Conservation (phyloP, 1,140 invertebrate species). For the Propsilocerus akamusi region DNA sequence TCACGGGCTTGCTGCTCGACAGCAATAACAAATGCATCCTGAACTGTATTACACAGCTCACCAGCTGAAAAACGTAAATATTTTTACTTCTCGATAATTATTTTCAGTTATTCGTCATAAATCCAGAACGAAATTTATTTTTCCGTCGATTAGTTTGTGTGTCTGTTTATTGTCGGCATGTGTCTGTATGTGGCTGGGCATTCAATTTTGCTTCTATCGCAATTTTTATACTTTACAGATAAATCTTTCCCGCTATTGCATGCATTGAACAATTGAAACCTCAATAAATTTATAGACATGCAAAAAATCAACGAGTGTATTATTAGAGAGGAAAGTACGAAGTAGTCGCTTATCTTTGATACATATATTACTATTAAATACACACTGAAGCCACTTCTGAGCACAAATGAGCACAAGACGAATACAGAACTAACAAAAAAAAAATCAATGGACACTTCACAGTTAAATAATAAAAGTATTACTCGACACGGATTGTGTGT, state of each 20-base stretch:
- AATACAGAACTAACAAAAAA: no score
- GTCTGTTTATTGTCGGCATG: no score
- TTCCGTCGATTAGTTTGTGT: no score
- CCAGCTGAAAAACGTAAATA: conserved; percentile 36
- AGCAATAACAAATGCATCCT: conserved; percentile 94
- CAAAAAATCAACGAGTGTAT: not conserved
- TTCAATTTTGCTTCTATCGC: no score
- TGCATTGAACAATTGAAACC: no score
- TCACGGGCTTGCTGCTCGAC: conserved; percentile 85
- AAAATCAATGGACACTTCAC: not conserved
- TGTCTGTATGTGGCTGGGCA: no score
- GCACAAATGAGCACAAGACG: not conserved
- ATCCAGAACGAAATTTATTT: no score
- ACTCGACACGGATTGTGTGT: no score
- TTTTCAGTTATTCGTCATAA: no score
- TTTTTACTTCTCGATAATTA: not conserved
- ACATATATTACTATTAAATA: not conserved
- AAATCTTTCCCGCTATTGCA: no score
- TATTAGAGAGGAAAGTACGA: not conserved
- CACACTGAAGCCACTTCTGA: not conserved
- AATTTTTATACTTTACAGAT: no score
- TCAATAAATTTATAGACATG: no score
- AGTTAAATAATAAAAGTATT: conserved; percentile 1
- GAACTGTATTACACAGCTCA: conserved; percentile 72
- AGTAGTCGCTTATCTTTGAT: not conserved